Base-by-base conservation (phyloP, 2,797 vertebrate genomes). In the Xerus rutilus region DNA sequence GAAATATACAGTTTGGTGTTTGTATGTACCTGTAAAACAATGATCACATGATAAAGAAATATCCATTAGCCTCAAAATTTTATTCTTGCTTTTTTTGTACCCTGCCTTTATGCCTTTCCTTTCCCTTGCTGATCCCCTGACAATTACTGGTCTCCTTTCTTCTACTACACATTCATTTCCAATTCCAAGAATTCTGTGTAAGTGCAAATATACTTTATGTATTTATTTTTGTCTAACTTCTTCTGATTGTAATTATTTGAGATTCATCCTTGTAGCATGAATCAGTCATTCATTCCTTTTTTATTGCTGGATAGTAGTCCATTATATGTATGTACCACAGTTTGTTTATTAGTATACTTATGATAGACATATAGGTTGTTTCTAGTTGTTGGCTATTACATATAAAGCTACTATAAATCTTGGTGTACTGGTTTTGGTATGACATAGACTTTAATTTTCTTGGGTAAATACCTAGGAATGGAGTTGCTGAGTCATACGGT, bases 241-340 rank as follows among this genome's bases (percentile, higher is more conserved):
- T 83, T 89, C 59, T 47, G 30, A 85, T 30, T 45, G 35, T 95
- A 85, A 67, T 72, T 90, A 83, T 86, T 91, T 93, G 30, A 95
- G 43, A 91, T 35, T 45, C 12, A n/a, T 69, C 74, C 39, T 70
- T 62, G 9, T 62, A 62, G 9, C 18, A 4, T 39, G 12, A 39
- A 25, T 78, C n/a, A 54, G 28, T 49, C 9, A 2, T 54, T 78
- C 15, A 28, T 93, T 88, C 32, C 52, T 67, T 94, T 59, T 69
- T 70, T 14, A 17, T 81, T 87, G 20, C 20, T 62, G 20, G 62
- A 25, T 74, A 74, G 18, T 86, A 47, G 5, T 76, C 35, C 10
- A 49, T 57, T 92, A 39, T 64, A 35, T 20, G 1, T 78, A 39
- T 76, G 45, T 67, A 45, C 30, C 13, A 32, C 30, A 88, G 64